Percentiles rank a stretch among this genome's conserved stretches.
Conservation (phyloP, 2,797 vertebrate genomes). For the Microcaecilia unicolor region DNA sequence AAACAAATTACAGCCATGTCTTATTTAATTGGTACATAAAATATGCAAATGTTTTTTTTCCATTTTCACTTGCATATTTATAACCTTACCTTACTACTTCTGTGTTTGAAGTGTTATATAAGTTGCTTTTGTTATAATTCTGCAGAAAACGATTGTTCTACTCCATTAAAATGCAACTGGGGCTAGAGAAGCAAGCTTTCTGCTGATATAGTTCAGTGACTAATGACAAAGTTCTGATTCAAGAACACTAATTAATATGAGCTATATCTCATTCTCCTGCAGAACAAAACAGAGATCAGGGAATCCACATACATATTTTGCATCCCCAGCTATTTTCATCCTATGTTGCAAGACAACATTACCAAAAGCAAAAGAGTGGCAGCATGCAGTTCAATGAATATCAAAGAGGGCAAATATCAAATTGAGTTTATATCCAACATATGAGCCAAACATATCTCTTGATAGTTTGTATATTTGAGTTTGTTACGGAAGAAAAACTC, state of each 20-base stretch:
- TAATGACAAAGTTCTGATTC: neutral
- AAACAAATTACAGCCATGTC: neutral
- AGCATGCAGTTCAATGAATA: neutral
- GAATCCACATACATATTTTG: neutral
- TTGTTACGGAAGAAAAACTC: too few species aligned
- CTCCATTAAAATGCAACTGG: neutral
- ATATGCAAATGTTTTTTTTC: neutral
- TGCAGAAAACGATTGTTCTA: neutral
- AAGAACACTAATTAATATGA: neutral
- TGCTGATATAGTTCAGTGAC: neutral
- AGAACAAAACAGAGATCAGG: neutral
- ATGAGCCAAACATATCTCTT: neutral
- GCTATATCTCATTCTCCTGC: neutral
- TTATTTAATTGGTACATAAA: neutral
- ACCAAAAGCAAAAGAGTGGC: neutral
- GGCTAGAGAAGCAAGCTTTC: constrained; percentile 1
- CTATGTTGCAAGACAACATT: constrained; percentile 1
- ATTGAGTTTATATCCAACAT: neutral
- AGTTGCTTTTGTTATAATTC: neutral
- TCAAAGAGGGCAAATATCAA: constrained; percentile 1
- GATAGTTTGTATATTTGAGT: too few species aligned
- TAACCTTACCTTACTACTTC: neutral
- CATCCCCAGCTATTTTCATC: neutral
- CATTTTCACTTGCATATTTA: neutral
- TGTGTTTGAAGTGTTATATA: neutral